phyloP scores from a whole-genome alignment of 2,113 vertebrate species.

The Genyomyrus donnyi region DNA sequence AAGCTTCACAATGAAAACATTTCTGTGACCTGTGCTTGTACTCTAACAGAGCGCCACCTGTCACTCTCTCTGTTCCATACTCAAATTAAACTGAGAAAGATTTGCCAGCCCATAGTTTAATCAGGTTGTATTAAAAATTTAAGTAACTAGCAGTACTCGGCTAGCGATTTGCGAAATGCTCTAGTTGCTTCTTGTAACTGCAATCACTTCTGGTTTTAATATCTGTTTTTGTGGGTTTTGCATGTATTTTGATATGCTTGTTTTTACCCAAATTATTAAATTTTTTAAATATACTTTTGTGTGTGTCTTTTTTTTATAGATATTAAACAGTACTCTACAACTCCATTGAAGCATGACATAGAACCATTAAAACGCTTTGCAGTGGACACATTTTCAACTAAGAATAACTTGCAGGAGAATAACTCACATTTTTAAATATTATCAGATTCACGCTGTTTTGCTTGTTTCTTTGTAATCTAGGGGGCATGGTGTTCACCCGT shows the following conservation, averaged over 20 bases:
- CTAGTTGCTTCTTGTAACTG: background rate
- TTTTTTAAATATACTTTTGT: background rate
- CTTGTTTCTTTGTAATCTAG: constrained; percentile 25
- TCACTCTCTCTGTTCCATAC: background rate
- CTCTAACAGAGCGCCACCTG: background rate
- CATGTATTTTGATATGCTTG: background rate
- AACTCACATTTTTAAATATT: background rate
- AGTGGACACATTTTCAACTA: background rate
- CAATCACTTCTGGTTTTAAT: background rate
- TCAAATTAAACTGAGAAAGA: background rate
- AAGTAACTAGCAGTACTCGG: background rate
- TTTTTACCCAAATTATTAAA: background rate
- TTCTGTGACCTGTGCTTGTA: background rate
- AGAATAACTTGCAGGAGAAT: background rate
- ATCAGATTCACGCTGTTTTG: background rate
- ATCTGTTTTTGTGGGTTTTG: background rate
- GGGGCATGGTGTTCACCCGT: background rate
- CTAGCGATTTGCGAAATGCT: background rate
- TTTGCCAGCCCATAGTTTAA: background rate
- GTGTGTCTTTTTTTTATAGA: background rate
- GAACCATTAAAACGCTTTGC: background rate
- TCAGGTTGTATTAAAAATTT: background rate
- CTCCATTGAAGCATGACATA: background rate
- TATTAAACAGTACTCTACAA: background rate
- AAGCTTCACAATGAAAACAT: background rate